Evolutionary conservation across 2,113 vertebrate genomes (phyloP).

Genomic region (Vanacampus margaritifer): DNA sequence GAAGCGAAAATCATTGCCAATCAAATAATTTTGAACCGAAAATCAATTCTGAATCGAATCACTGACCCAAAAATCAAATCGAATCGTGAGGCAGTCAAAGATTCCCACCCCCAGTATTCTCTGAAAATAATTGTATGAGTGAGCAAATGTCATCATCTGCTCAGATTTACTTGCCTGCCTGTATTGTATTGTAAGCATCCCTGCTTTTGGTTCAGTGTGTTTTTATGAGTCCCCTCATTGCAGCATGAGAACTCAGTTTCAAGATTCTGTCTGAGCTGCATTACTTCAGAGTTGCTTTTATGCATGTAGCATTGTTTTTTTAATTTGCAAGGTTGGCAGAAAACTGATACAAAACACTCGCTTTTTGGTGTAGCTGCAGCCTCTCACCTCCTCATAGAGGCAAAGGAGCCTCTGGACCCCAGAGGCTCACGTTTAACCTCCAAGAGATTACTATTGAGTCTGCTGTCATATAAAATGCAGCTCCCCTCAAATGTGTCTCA

Average conservation of each 20-base stretch:
- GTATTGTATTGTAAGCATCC: constrained; percentile 22
- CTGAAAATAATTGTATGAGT: no score
- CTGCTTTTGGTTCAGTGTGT: constrained; percentile 4
- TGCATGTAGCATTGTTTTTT: background rate
- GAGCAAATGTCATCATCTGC: constrained; percentile 10
- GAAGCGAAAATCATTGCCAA: no score
- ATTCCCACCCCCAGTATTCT: no score
- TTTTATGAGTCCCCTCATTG: constrained; percentile 29
- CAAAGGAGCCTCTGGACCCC: constrained; percentile 26
- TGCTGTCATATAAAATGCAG: constrained; percentile 50
- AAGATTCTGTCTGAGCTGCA: constrained; percentile 14
- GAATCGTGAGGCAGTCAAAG: no score
- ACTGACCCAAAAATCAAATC: no score
- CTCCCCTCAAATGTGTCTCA: constrained; percentile 19
- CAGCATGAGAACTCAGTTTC: constrained; percentile 19
- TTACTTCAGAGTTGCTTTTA: constrained; percentile 3
- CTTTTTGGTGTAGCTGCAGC: background rate
- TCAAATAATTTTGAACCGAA: no score
- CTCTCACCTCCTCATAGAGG: background rate
- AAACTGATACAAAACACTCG: background rate
- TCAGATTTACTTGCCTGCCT: constrained; percentile 44
- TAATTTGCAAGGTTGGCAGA: background rate
- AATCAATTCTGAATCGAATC: no score
- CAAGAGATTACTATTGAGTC: constrained; percentile 52
- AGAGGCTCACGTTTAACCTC: constrained; percentile 51